Evolutionary conservation across 1,140 invertebrate species (phyloP), one percentile per base, ranked within the genome.

Genomic region (Globodera rostochiensis): DNA sequence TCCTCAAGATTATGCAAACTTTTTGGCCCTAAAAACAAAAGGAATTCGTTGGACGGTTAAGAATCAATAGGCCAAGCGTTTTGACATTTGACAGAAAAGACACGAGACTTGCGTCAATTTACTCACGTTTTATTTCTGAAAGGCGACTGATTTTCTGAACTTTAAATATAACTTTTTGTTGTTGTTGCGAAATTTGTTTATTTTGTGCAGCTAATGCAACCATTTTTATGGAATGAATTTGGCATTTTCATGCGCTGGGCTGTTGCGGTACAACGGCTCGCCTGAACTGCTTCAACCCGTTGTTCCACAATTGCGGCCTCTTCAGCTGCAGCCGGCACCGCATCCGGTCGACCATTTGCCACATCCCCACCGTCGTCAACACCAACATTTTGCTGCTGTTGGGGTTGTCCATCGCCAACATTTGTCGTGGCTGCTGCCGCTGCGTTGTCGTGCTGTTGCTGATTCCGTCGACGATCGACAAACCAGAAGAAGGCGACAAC

Each of bases 271-370:
- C n/a, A 36, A 36, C 36, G 36, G 60, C n/a, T 66, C 60, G 60
- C 13, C 60, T 66, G 60, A 21, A 66, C 67, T 21, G 8, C 67
- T 13, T 7, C 67, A 9, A 69, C n/a, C 5, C 8, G 19, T 53
- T 53, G 50, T 99, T 99, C 90, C 99, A 99, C 91, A 98, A 92
- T 97, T 19, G 85, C 90, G 15, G 90, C 50, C 50, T 7, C 50
- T 4, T 53, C 50, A 15, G 7, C 36, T 53, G 50, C 50, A 9
- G 50, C 50, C 11, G 50, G 4, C 50, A 4, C 7, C 11, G 50
- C 7, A 4, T 9, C 7, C 19, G 8, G 6, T 45, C 36, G 67
- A 45, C 7, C 67, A 69, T 7, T 15, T 13, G 36, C 67, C 7
- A 69, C 8, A 8, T 21, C 8, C 8, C 8, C 67, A 8, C 8